Percentiles rank a stretch among this genome's conserved stretches.
Evolutionary conservation across 2,797 vertebrate genomes (phyloP).

Genomic region (Enteromius argenteus): DNA sequence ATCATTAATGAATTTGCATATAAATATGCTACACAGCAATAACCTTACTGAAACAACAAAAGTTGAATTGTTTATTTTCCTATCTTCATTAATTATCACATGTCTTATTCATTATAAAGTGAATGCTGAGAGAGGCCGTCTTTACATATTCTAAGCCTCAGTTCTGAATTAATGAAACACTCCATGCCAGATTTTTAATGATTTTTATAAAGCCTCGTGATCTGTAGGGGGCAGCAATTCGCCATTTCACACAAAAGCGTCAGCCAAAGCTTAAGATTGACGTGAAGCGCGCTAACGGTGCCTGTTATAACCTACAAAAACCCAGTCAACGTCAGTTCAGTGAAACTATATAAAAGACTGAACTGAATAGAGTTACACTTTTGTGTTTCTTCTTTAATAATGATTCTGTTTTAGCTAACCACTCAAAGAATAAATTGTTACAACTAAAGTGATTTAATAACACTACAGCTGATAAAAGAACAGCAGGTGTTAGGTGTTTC

Average conservation of each 20-base stretch:
- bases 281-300: neutral
- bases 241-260: neutral
- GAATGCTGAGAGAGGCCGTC: constrained; percentile 74
- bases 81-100: constrained; percentile 12
- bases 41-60: neutral
- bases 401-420: too few relatives aligned
- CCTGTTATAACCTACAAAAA: neutral
- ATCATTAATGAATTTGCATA: neutral
- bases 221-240: constrained; percentile 37
- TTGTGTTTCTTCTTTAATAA: neutral
- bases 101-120: constrained; percentile 64
- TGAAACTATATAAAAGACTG: neutral
- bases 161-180: neutral
- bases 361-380: neutral
- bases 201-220: neutral
- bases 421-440: neutral
- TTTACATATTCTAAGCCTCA: constrained; percentile 69
- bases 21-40: neutral
- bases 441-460: neutral
- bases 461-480: neutral
- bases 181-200: neutral
- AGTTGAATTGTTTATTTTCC: neutral
- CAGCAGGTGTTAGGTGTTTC: neutral
- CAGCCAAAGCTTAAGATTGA: neutral
- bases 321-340: neutral